Evolutionary conservation across 2,113 vertebrate species (phyloP).

Genomic region (Notechis scutatus): DNA sequence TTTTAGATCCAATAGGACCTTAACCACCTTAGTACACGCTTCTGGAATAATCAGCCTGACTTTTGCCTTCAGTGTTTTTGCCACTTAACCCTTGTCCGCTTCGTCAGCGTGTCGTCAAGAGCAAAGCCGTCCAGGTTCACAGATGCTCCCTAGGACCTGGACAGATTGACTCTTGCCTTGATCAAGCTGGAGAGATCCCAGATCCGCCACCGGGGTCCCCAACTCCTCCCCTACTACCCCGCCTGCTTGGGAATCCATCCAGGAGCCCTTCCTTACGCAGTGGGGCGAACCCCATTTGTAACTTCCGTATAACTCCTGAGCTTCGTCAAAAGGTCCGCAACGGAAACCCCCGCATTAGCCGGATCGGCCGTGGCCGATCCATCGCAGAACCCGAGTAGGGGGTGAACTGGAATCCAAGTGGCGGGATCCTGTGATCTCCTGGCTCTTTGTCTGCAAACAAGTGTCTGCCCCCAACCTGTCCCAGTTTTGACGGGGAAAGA

Average conservation of each 20-base stretch:
- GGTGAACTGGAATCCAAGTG: background rate
- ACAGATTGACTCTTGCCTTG: background rate
- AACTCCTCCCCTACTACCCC: background rate
- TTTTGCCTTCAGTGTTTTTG: conserved; percentile 59
- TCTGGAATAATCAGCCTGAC: background rate
- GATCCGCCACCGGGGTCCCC: background rate
- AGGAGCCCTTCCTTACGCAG: too few relatives aligned
- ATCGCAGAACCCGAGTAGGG: background rate
- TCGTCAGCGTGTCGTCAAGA: background rate
- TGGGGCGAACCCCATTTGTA: too few relatives aligned
- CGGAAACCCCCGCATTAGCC: background rate
- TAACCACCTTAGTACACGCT: background rate
- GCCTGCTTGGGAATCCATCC: background rate
- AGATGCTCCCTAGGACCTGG: background rate
- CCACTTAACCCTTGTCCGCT: conserved; percentile 48
- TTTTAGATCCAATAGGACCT: background rate
- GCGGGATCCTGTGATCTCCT: too few relatives aligned
- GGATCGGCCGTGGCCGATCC: too few relatives aligned
- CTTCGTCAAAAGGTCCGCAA: background rate
- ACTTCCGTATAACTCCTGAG: background rate
- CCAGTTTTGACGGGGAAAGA: background rate
- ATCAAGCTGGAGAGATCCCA: background rate
- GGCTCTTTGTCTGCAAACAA: background rate
- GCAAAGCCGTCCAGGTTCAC: conserved; percentile 26
- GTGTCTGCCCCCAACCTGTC: background rate